Evolutionary conservation across 1,140 invertebrate genomes (phyloP).

Genomic region (Thereuonema tuberculata): DNA sequence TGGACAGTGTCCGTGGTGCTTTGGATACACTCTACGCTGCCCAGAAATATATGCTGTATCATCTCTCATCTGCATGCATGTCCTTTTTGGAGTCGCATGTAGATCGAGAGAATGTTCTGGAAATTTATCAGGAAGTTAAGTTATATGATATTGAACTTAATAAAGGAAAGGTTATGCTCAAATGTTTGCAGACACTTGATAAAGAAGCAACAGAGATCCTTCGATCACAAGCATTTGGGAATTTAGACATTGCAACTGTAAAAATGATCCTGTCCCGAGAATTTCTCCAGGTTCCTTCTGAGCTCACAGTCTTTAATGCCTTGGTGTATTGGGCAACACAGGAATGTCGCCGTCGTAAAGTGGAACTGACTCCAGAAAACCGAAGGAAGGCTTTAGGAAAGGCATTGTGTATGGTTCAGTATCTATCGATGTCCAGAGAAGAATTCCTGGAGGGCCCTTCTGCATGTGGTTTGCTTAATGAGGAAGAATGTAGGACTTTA

Average conservation of each 20-base stretch:
- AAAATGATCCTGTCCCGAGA: conserved; percentile 44
- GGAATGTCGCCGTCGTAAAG: conserved; percentile 45
- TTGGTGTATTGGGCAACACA: conserved; percentile 46
- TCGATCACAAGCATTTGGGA: conserved; percentile 46
- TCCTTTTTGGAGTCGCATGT: conserved; percentile 40
- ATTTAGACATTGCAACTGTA: conserved; percentile 43
- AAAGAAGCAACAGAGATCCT: conserved; percentile 43
- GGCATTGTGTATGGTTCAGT: conserved; percentile 47
- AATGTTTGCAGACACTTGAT: conserved; percentile 47
- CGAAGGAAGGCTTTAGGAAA: conserved; percentile 45
- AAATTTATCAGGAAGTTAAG: conserved; percentile 35
- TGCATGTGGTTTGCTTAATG: conserved; percentile 28
- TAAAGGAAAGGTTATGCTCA: conserved; percentile 43
- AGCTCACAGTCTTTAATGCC: conserved; percentile 19
- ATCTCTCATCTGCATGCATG: conserved; percentile 44
- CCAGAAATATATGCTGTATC: conserved; percentile 49
- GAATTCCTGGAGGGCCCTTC: conserved; percentile 41
- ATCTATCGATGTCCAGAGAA: conserved; percentile 44
- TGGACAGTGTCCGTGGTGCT: conserved; percentile 47
- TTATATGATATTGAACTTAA: conserved; percentile 19
- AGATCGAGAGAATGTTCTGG: conserved; percentile 34
- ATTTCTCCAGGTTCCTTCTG: conserved; percentile 18
- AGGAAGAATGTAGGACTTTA: conserved; percentile 27
- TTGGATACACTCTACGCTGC: conserved; percentile 48
- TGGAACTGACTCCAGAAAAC: conserved; percentile 44